phyloP scores from a whole-genome alignment of 2,113 vertebrate species.

The Albula glossodonta region DNA sequence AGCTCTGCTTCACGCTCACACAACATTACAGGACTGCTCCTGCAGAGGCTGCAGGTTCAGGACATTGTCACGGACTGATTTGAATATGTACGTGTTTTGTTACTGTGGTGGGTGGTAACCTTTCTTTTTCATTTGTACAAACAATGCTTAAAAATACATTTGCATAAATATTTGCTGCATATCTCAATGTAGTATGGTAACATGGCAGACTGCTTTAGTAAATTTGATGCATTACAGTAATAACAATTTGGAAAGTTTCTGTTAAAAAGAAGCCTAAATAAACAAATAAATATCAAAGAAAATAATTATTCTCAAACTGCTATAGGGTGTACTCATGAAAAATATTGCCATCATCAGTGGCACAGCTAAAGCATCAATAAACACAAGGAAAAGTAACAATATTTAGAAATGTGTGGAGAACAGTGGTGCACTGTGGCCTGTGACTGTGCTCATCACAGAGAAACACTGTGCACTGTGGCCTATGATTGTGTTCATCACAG shows the following conservation, averaged over 20 bases:
- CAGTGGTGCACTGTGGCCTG: no score
- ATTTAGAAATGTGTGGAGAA: no score
- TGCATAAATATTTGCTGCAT: neutral
- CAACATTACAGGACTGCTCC: neutral
- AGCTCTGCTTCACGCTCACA: neutral
- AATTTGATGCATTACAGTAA: neutral
- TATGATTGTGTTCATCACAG: no score
- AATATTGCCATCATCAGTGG: no score
- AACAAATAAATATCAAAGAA: neutral
- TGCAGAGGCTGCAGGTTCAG: neutral
- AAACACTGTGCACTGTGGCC: no score
- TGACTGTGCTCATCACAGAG: no score
- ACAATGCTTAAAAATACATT: neutral
- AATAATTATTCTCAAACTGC: neutral
- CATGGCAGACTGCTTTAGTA: neutral
- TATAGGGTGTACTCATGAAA: no score
- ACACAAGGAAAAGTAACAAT: no score
- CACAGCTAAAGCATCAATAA: no score
- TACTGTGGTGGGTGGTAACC: neutral
- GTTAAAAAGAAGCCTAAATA: neutral
- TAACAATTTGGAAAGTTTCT: neutral
- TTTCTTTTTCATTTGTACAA: no score
- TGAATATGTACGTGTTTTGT: neutral
- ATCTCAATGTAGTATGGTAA: neutral
- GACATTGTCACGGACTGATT: neutral